A percentile compares a stretch with the other conserved stretches of the same genome.
Evolutionary conservation across 2,113 vertebrate genomes (phyloP).

Genomic region (Lepidothrix coronata): DNA sequence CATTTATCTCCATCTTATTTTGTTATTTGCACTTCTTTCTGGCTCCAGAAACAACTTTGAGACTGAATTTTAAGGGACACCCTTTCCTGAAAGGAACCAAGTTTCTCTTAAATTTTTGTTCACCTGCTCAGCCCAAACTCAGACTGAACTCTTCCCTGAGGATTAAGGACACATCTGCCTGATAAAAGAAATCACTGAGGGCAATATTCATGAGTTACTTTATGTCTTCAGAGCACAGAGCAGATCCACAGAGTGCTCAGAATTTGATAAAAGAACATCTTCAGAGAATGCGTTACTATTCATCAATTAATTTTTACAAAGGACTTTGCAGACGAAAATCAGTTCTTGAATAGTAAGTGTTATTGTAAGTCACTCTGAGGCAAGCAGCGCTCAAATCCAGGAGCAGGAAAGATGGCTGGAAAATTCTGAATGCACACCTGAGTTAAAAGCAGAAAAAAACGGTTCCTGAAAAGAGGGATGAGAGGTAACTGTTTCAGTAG

Average conservation of each 20-base stretch:
- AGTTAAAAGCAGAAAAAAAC: not conserved
- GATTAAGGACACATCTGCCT: not conserved
- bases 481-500: not conserved
- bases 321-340: not conserved
- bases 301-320: slow-evolving; percentile 10
- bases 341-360: not conserved
- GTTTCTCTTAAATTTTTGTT: not conserved
- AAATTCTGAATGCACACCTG: not conserved
- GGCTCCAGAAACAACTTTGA: not conserved
- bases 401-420: not conserved
- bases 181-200: not conserved
- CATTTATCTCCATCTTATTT: not conserved
- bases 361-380: not conserved
- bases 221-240: not conserved
- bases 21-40: not conserved
- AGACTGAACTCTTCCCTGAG: not conserved
- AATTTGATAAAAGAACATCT: not conserved
- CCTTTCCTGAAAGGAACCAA: not conserved
- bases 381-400: not conserved
- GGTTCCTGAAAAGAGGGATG: not conserved
- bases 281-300: not conserved
- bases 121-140: not conserved
- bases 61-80: not conserved
- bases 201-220: not conserved
- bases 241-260: not conserved